Conservation (phyloP, 1,140 invertebrate species). For the Macrobrachium nipponense region DNA sequence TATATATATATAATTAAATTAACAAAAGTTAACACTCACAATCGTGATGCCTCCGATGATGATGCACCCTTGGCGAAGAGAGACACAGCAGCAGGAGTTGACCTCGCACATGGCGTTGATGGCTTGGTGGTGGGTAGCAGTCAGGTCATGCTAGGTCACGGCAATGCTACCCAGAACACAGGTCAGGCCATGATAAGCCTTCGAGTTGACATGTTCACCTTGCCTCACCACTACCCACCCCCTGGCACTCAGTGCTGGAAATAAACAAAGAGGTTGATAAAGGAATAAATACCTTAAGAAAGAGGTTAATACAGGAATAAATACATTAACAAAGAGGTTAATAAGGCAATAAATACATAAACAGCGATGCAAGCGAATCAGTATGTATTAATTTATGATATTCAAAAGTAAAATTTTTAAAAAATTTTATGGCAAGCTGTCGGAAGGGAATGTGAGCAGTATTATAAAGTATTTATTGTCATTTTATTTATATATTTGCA, state of each 20-base stretch:
- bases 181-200: slow-evolving; percentile 14
- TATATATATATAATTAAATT: background rate
- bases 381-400: too few species aligned
- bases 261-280: too few species aligned
- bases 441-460: too few species aligned
- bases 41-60: slow-evolving; percentile 56
- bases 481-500: too few species aligned
- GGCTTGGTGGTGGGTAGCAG: background rate
- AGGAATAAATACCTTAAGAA: too few species aligned
- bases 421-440: too few species aligned
- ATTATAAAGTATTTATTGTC: too few species aligned
- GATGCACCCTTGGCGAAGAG: slow-evolving; percentile 49
- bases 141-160: slow-evolving; percentile 36
- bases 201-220: background rate
- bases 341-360: too few species aligned
- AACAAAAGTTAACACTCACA: slow-evolving; percentile 13
- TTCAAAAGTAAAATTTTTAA: too few species aligned
- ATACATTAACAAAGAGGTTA: too few species aligned
- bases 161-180: background rate
- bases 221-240: background rate
- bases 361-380: too few species aligned
- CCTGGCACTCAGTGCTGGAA: background rate
- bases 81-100: slow-evolving; percentile 46
- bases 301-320: too few species aligned
- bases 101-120: slow-evolving; percentile 48